These are phyloP conservation scores for Irena cyanogastra DNA, from an alignment of 2,113 vertebrate species.

Conservation along the genomic window DNA sequence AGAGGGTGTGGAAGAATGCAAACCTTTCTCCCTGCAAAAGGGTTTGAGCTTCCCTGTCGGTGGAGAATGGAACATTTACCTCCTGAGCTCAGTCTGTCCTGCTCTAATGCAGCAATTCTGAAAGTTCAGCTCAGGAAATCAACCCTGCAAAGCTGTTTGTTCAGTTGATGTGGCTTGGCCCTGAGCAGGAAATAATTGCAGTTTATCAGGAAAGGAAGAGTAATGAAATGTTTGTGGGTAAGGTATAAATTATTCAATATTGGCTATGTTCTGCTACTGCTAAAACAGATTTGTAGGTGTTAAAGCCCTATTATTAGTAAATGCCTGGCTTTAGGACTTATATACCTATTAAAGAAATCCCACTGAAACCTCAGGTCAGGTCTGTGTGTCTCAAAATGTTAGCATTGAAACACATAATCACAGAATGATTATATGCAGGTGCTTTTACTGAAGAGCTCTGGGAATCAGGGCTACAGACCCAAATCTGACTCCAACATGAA, in stretches of 20 bases:
- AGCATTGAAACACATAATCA: too few species aligned
- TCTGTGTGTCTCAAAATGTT: background rate
- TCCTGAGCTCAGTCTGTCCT: background rate
- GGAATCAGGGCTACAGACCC: too few species aligned
- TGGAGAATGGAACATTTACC: background rate
- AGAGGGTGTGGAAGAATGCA: accelerated
- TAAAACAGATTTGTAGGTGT: background rate
- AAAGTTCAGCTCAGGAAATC: background rate
- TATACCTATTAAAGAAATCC: background rate
- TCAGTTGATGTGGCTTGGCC: background rate
- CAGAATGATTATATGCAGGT: too few species aligned
- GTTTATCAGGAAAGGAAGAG: background rate
- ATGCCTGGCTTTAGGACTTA: background rate
- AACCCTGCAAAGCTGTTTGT: background rate
- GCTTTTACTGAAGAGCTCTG: too few species aligned
- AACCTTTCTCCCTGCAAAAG: background rate
- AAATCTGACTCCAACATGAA: too few species aligned
- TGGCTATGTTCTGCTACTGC: background rate
- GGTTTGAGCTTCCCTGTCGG: background rate
- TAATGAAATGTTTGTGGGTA: background rate
- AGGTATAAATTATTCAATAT: background rate
- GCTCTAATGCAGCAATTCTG: background rate
- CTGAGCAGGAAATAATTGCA: background rate
- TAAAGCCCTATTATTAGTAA: background rate
- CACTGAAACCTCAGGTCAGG: background rate